phyloP scores from a whole-genome alignment of 2,797 vertebrate species.

The Lacerta viridis region DNA sequence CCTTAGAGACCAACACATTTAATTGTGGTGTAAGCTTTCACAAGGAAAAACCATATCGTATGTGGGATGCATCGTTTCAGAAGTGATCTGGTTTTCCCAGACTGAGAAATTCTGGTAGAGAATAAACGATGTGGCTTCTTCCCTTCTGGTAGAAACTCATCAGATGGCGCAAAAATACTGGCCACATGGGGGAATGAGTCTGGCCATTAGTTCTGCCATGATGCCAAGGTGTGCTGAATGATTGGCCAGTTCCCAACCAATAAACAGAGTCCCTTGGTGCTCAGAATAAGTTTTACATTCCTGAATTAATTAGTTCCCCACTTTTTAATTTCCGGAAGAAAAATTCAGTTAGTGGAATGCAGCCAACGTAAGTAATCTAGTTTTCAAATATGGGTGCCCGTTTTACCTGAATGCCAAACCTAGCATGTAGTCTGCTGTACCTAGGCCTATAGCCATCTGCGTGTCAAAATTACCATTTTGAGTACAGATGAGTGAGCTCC shows the following conservation, averaged over 20 bases:
- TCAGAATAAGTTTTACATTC: constrained; percentile 39
- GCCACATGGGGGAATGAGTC: neutral
- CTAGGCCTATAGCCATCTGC: constrained; percentile 60
- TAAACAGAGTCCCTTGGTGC: constrained; percentile 22
- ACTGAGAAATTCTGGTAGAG: neutral
- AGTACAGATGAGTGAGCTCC: constrained; percentile 53
- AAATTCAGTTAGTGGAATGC: constrained; percentile 31
- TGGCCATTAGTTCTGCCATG: constrained; percentile 12
- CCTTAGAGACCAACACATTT: neutral
- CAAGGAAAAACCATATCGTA: neutral
- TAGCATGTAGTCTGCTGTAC: constrained; percentile 54
- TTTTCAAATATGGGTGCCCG: constrained; percentile 55
- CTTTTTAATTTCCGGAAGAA: constrained; percentile 47
- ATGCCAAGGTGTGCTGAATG: neutral
- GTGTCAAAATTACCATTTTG: constrained; percentile 55
- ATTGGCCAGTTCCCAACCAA: constrained; percentile 13
- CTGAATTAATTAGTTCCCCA: constrained; percentile 39
- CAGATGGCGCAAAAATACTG: constrained; percentile 9
- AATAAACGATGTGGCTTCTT: neutral
- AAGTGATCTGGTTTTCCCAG: constrained; percentile 19
- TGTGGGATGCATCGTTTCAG: neutral
- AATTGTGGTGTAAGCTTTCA: neutral
- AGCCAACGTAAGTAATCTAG: constrained; percentile 53
- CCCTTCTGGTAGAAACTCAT: neutral
- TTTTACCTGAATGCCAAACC: constrained; percentile 56